Evolutionary conservation across 2,888 invertebrate species (phyloP), one percentile per base, ranked within the genome.

Genomic region (Mayetiola destructor): DNA sequence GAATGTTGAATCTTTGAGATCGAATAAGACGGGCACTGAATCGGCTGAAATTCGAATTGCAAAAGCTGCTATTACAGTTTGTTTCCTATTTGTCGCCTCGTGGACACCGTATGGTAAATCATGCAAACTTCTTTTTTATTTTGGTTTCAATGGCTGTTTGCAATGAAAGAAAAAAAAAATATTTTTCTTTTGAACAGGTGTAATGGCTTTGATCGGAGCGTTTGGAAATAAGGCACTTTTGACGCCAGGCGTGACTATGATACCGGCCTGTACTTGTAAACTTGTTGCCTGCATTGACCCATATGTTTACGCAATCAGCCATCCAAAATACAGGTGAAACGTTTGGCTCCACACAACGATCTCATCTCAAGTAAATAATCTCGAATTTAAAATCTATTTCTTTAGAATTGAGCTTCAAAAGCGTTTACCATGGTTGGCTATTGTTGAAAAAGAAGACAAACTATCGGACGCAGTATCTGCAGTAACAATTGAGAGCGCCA

Each of bases 81-180:
- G 90, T 65, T 91, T 87, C 69, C 73, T 90, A 3, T 90, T 84
- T 69, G 81, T 92, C 20, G 80, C 86, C 2, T 86, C 91, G 0
- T 93, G 93, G 92, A 88, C 88, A 3, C 93, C 93, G 0, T 93
- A 93, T 66, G 91, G 88, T 1, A 80, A 88, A 1, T 80, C n/a
- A 36, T 12, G n/a, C 5, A 16, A 10, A 10, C 16, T 16, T 8
- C n/a, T 36, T 36, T 36, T 36, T 5, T 14, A 36, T 36, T 36
- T 4, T 80, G 69, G 3, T 39, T 18, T 37, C 16, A n/a, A 23
- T 21, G 29, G 18, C 6, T 14, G n/a, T 35, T 9, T 52, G 12
- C 5, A 1, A 36, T 18, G 14, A 23, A 29, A 6, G 36, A 56
- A 16, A 14, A 18, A 18, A 18, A 30, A 18, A 23, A 5, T 29